Evolutionary conservation across 2,888 invertebrate species (phyloP).

Genomic region (Chalcosyrphus nemorum): DNA sequence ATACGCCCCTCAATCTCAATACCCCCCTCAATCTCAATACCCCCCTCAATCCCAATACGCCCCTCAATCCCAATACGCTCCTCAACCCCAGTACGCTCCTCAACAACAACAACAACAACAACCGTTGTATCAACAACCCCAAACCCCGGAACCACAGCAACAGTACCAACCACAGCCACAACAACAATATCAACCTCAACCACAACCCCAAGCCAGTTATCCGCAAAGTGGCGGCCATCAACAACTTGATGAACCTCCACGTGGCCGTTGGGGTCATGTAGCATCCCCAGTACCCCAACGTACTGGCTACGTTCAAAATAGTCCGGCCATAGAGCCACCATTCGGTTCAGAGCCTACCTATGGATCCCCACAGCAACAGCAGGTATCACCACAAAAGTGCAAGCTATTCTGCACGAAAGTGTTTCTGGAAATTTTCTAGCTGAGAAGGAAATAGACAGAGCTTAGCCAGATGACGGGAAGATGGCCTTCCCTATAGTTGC

Average conservation of each 20-base stretch:
- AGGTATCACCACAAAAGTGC: conserved; percentile 64
- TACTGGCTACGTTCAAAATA: conserved; percentile 62
- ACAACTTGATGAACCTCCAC: conserved; percentile 50
- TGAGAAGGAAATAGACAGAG: conserved; percentile 24
- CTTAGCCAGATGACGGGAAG: conserved; percentile 51
- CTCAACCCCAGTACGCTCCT: conserved; percentile 67
- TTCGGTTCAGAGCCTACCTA: conserved; percentile 57
- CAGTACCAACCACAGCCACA: conserved; percentile 74
- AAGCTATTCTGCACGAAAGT: conserved; percentile 69
- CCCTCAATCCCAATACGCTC: conserved; percentile 53
- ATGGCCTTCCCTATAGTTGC: conserved; percentile 36
- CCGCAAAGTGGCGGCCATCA: conserved; percentile 29
- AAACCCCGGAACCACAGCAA: conserved; percentile 71
- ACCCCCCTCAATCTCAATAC: conserved; percentile 69
- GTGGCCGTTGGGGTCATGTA: conserved; percentile 66
- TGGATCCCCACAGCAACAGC: conserved; percentile 63
- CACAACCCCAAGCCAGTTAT: conserved; percentile 44
- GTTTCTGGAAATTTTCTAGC: conserved; percentile 70
- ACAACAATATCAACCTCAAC: conserved; percentile 68
- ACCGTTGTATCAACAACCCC: conserved; percentile 69
- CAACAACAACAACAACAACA: conserved; percentile 73
- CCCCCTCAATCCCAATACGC: conserved; percentile 64
- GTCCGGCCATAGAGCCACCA: conserved; percentile 60
- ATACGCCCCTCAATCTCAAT: conserved; percentile 59
- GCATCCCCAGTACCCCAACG: conserved; percentile 72